phyloP scores from a whole-genome alignment of 2,888 invertebrate genomes.

The Callinectes sapidus region DNA sequence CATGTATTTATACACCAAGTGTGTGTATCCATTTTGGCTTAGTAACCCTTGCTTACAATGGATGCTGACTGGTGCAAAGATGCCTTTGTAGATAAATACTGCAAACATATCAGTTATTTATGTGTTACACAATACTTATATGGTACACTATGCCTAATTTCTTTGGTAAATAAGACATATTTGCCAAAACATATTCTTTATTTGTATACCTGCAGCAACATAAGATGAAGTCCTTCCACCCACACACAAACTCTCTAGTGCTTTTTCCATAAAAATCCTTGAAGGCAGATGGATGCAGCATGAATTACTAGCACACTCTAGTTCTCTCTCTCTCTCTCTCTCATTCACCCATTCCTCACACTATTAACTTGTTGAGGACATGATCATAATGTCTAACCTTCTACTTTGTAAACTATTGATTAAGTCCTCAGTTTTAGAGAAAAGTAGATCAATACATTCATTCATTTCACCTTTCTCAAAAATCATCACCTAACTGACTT shows the following conservation, averaged over 20 bases:
- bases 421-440: neutral
- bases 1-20: neutral
- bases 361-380: neutral
- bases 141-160: neutral
- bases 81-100: neutral
- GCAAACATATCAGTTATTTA: neutral
- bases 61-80: too few relatives aligned
- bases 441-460: neutral
- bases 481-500: neutral
- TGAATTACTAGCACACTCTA: neutral
- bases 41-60: too few relatives aligned
- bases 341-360: neutral
- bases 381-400: neutral
- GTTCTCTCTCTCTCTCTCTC: too few relatives aligned
- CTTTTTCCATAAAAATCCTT: neutral
- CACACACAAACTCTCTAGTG: neutral
- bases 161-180: neutral
- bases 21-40: too few relatives aligned
- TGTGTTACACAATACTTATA: neutral
- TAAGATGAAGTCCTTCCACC: neutral
- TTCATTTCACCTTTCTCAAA: neutral
- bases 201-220: neutral
- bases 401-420: neutral
- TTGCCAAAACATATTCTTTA: neutral
- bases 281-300: neutral